phyloP scores from a whole-genome alignment of 2,888 invertebrate genomes.

The Leptopterna dolabrata region DNA sequence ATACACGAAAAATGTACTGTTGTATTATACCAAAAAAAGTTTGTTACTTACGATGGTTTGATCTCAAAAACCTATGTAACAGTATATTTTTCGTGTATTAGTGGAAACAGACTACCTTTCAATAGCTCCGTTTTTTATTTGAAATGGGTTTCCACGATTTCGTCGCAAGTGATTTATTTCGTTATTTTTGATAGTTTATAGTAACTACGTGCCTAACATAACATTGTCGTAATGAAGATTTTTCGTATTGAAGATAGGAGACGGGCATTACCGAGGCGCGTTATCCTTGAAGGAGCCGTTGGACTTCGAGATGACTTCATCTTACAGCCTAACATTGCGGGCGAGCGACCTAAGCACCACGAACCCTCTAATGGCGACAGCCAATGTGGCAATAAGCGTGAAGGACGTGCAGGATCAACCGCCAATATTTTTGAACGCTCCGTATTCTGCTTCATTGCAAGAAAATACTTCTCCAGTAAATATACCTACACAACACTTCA shows the following conservation, averaged over 20 bases:
- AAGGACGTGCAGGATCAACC: slow-evolving; percentile 86
- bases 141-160: too few relatives aligned
- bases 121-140: too few relatives aligned
- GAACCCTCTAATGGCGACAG: slow-evolving; percentile 74
- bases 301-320: slow-evolving; percentile 82
- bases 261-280: slow-evolving; percentile 78
- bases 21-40: background rate
- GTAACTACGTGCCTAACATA: too few relatives aligned
- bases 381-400: slow-evolving; percentile 80
- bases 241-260: slow-evolving; percentile 69
- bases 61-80: too few relatives aligned
- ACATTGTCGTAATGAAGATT: background rate
- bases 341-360: slow-evolving; percentile 73
- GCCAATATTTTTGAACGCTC: slow-evolving; percentile 83
- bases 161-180: too few relatives aligned
- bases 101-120: too few relatives aligned
- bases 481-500: background rate
- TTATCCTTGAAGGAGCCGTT: slow-evolving; percentile 75
- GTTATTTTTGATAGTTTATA: too few relatives aligned
- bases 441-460: slow-evolving; percentile 80
- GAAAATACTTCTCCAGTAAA: slow-evolving; percentile 78
- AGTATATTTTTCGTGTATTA: too few relatives aligned
- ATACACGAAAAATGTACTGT: too few relatives aligned
- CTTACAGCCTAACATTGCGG: slow-evolving; percentile 77
- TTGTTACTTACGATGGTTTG: too few relatives aligned